Percentiles rank a stretch among this genome's conserved stretches.
Evolutionary conservation across 2,797 vertebrate species (phyloP).

Genomic region (Falco peregrinus): DNA sequence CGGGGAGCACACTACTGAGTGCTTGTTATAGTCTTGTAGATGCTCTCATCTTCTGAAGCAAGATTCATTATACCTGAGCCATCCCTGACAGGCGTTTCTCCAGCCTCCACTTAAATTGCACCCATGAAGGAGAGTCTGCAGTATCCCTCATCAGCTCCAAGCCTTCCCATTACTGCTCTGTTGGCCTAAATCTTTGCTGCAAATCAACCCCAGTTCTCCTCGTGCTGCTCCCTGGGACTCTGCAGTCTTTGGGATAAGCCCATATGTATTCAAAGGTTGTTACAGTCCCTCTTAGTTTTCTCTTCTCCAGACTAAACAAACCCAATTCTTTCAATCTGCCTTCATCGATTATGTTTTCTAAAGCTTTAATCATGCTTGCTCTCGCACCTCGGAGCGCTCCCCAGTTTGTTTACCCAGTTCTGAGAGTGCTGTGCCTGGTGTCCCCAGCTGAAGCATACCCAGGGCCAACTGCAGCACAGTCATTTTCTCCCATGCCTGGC

Average conservation of each 20-base stretch:
- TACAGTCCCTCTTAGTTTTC: conserved; percentile 21
- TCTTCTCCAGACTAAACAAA: conserved; percentile 60
- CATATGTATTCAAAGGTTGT: background rate
- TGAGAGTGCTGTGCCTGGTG: background rate
- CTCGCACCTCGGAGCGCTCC: background rate
- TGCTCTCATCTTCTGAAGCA: background rate
- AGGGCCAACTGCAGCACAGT: background rate
- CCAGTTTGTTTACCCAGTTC: conserved; percentile 33
- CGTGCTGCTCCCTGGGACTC: background rate
- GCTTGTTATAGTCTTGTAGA: background rate
- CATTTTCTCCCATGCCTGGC: conserved; percentile 27
- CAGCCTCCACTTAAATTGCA: background rate
- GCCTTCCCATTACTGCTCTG: background rate
- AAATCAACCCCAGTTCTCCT: background rate
- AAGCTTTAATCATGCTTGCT: conserved; percentile 11
- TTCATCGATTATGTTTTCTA: conserved; percentile 27
- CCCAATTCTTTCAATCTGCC: conserved; percentile 24
- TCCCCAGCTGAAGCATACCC: background rate
- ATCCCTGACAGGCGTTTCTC: background rate
- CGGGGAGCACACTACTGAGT: background rate
- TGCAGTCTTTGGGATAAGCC: background rate
- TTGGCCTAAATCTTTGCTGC: background rate
- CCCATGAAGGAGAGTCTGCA: background rate
- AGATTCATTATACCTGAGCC: background rate
- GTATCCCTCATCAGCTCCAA: background rate